phyloP scores from a whole-genome alignment of 2,888 invertebrate species.

The Cheilosia vernalis region DNA sequence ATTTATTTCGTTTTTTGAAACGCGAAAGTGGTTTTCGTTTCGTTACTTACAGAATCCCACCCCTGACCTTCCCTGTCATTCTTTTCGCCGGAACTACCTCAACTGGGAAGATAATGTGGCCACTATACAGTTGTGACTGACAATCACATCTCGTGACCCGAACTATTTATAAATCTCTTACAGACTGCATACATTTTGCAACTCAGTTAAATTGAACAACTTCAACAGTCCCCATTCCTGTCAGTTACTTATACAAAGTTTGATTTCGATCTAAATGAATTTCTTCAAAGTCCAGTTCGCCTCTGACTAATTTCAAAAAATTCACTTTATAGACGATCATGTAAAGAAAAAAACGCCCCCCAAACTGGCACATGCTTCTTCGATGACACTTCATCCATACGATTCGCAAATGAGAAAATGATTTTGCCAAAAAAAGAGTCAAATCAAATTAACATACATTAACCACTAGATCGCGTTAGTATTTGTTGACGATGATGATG shows the following conservation, averaged over 20 bases:
- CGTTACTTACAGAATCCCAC: too few species aligned
- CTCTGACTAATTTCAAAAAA: constrained; percentile 9
- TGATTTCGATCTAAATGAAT: constrained; percentile 6
- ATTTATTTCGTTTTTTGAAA: too few species aligned
- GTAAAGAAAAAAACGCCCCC: constrained; percentile 38
- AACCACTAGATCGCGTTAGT: constrained; percentile 19
- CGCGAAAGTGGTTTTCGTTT: too few species aligned
- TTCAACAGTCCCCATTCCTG: constrained; percentile 29
- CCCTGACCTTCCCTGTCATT: too few species aligned
- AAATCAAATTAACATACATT: constrained; percentile 34
- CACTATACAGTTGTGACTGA: not conserved
- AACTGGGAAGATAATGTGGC: too few species aligned
- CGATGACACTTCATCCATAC: constrained; percentile 15
- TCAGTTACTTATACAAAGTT: constrained; percentile 42
- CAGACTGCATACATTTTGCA: not conserved
- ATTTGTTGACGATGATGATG: not conserved
- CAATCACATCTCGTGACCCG: not conserved
- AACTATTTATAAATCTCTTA: not conserved
- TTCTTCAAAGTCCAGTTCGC: constrained; percentile 39
- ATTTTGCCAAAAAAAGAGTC: constrained; percentile 32
- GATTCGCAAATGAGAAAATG: constrained; percentile 31
- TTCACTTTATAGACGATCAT: not conserved
- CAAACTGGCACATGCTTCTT: constrained; percentile 32
- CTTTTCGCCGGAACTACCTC: too few species aligned
- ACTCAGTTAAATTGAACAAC: constrained; percentile 10